Evolutionary conservation across 2,797 vertebrate species (phyloP).

Genomic region (Margarornis squamiger): DNA sequence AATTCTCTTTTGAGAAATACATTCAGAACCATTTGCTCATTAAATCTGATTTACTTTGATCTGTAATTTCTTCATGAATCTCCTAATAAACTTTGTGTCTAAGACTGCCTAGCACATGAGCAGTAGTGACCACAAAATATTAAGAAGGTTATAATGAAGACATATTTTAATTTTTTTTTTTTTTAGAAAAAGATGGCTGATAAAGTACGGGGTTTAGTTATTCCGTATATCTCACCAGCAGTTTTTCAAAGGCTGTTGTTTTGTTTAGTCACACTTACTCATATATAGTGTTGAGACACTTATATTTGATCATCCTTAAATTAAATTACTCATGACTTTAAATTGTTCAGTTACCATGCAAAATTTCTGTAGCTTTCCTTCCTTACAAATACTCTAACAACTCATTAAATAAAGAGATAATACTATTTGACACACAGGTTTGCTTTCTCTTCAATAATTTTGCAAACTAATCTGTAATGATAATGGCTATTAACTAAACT

Average conservation of each 20-base stretch:
- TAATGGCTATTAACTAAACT: slow-evolving; percentile 11
- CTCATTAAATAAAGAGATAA: slow-evolving; percentile 19
- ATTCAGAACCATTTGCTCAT: no score
- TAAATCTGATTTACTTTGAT: background rate
- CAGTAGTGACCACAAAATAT: background rate
- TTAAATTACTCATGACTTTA: background rate
- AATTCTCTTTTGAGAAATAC: background rate
- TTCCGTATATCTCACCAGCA: background rate
- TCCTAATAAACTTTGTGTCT: background rate
- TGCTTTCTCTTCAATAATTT: slow-evolving; percentile 25
- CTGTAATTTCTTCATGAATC: background rate
- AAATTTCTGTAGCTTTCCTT: background rate
- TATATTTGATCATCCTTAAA: background rate
- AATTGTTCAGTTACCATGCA: background rate
- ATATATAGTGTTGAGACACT: background rate
- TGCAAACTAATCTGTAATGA: background rate
- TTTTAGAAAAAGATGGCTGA: background rate
- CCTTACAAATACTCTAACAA: background rate
- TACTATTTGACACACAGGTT: background rate
- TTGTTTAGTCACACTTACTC: background rate
- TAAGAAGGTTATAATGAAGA: background rate
- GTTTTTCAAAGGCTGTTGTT: background rate
- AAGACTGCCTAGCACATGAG: background rate
- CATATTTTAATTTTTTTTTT: background rate
- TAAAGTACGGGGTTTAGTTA: background rate